Conservation (phyloP, 1,140 invertebrate genomes). For the Xylocopa sonorina region DNA sequence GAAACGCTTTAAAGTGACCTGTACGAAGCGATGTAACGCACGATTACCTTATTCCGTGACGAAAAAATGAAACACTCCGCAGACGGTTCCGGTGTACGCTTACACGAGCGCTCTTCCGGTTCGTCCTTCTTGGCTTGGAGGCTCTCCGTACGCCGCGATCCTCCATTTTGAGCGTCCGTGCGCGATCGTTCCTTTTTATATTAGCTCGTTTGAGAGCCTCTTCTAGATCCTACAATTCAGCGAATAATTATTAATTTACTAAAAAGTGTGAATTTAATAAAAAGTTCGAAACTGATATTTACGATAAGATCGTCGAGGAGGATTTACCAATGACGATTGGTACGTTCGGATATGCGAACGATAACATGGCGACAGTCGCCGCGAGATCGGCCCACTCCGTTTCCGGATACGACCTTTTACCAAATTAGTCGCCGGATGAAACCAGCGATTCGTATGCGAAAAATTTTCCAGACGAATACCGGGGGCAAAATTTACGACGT, state of each 20-base stretch:
- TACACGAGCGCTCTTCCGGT: background rate
- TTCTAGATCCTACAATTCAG: too few species aligned
- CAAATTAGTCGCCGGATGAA: background rate
- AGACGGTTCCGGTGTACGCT: background rate
- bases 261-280: too few species aligned
- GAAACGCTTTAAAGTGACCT: constrained; percentile 54
- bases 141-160: background rate
- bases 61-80: constrained; percentile 44
- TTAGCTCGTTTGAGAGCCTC: constrained; percentile 16
- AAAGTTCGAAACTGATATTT: too few species aligned
- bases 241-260: too few species aligned
- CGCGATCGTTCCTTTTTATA: constrained; percentile 28
- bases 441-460: constrained; percentile 9
- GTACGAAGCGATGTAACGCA: constrained; percentile 42
- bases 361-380: background rate
- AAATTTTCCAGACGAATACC: background rate
- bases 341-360: background rate
- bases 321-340: background rate
- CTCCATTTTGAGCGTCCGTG: background rate
- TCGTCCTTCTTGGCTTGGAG: background rate
- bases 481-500: background rate
- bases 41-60: constrained; percentile 51
- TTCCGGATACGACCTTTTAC: background rate
- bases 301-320: background rate
- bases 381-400: background rate